These are phyloP conservation scores for Naso thynnoides DNA, from an alignment of 2,797 vertebrate genomes.

Conservation along the genomic window DNA sequence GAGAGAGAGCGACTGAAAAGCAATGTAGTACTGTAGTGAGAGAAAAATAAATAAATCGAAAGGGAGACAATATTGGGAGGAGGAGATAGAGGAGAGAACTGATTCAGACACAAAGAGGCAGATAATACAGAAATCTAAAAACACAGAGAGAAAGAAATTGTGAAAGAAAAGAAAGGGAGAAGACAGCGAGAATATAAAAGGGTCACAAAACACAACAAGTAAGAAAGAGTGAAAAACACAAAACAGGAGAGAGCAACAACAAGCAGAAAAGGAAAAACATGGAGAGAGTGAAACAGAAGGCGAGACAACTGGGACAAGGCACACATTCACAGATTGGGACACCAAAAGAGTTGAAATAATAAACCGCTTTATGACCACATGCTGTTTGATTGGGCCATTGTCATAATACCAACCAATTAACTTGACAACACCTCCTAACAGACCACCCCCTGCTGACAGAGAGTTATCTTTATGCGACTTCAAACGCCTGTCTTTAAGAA, in stretches of 20 bases:
- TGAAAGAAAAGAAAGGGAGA: slow-evolving; percentile 47
- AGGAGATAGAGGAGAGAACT: slow-evolving; percentile 13
- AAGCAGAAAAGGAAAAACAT: slow-evolving; percentile 30
- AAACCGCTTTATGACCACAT: slow-evolving; percentile 31
- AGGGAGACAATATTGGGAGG: slow-evolving; percentile 17
- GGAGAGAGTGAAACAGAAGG: slow-evolving; percentile 1
- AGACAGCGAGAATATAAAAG: slow-evolving; percentile 19
- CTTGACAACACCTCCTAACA: slow-evolving; percentile 60
- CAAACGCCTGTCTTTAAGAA: slow-evolving; percentile 57
- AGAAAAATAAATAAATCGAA: slow-evolving; percentile 26
- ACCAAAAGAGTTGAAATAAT: slow-evolving; percentile 33
- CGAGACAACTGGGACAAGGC: slow-evolving; percentile 13
- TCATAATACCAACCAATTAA: slow-evolving; percentile 72
- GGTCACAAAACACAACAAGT: slow-evolving; percentile 42
- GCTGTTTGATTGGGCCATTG: slow-evolving; percentile 63
- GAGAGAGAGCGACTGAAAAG: no score
- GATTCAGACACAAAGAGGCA: slow-evolving; percentile 23
- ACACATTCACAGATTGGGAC: slow-evolving; percentile 22
- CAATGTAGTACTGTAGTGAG: neutral
- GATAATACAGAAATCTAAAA: slow-evolving; percentile 17
- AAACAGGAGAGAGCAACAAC: slow-evolving; percentile 25
- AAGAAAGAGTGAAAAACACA: slow-evolving; percentile 26
- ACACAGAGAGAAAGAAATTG: slow-evolving; percentile 9
- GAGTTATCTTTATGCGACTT: slow-evolving; percentile 58
- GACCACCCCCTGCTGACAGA: slow-evolving; percentile 43